A percentile compares a stretch with the other conserved stretches of the same genome.
Evolutionary conservation across 1,140 invertebrate genomes (phyloP).

Genomic region (Tigriopus japonicus): DNA sequence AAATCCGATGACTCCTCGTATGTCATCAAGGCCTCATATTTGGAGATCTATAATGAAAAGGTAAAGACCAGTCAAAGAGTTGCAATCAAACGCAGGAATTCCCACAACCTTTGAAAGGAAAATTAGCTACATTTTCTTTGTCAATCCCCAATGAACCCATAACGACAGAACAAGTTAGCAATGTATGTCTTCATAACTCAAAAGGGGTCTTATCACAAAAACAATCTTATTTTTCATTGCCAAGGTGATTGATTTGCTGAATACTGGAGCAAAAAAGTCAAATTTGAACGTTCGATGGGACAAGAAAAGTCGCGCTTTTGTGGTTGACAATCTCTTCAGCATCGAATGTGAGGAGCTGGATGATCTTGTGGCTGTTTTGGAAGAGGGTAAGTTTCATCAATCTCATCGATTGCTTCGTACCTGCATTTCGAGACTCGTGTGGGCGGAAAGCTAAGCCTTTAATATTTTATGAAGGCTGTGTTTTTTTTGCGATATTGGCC

Average conservation of each 20-base stretch:
- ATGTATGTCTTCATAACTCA: too few species aligned
- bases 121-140: too few species aligned
- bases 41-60: conserved; percentile 93
- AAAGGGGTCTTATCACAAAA: too few species aligned
- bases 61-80: conserved; percentile 30
- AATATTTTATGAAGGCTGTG: too few species aligned
- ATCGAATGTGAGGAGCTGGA: conserved; percentile 86
- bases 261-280: conserved; percentile 49
- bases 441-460: too few species aligned
- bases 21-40: conserved; percentile 73
- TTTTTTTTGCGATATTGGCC: neutral
- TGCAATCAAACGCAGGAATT: too few species aligned
- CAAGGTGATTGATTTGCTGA: conserved; percentile 81
- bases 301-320: conserved; percentile 73
- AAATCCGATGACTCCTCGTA: conserved; percentile 50
- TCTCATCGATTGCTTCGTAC: neutral
- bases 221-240: neutral
- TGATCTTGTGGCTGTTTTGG: conserved; percentile 74
- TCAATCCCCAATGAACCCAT: too few species aligned
- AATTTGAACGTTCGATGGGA: conserved; percentile 74
- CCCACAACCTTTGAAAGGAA: too few species aligned
- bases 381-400: conserved; percentile 49
- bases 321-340: conserved; percentile 84
- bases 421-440: too few species aligned
- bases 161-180: too few species aligned